Conservation (phyloP, 2,888 invertebrate species). For the Phorcus lineatus region DNA sequence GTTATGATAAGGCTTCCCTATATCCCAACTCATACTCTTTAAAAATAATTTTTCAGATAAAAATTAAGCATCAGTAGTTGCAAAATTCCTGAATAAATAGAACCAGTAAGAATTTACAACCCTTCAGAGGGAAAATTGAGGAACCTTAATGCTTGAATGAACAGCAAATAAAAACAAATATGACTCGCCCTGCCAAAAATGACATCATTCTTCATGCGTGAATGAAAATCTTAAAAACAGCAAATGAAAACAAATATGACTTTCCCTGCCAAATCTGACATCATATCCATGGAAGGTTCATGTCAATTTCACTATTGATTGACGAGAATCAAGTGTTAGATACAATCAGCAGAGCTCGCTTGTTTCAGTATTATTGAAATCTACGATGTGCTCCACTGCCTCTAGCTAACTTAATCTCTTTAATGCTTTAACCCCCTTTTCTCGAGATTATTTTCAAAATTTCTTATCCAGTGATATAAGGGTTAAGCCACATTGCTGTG, state of each 20-base stretch:
- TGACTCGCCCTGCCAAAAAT: background rate
- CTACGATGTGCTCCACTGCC: background rate
- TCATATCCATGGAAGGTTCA: background rate
- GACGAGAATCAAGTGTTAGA: background rate
- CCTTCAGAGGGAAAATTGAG: background rate
- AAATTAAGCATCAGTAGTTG: no score
- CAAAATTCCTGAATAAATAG: no score
- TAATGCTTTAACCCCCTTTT: background rate
- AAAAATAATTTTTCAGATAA: no score
- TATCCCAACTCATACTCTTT: no score
- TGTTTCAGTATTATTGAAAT: background rate
- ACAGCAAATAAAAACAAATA: background rate
- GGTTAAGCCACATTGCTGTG: no score
- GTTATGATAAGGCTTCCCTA: no score
- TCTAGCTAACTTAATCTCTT: background rate
- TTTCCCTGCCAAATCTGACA: background rate
- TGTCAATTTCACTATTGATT: background rate
- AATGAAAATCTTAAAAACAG: background rate
- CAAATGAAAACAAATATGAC: background rate
- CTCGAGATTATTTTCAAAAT: no score
- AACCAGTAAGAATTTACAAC: no score
- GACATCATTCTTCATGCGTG: background rate
- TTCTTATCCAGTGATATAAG: no score
- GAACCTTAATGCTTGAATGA: background rate
- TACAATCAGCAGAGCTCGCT: background rate